Percentiles rank a stretch among this genome's conserved stretches.
These are phyloP conservation scores for Danio aesculapii DNA, from an alignment of 2,797 vertebrate genomes.

Conservation along the genomic window DNA sequence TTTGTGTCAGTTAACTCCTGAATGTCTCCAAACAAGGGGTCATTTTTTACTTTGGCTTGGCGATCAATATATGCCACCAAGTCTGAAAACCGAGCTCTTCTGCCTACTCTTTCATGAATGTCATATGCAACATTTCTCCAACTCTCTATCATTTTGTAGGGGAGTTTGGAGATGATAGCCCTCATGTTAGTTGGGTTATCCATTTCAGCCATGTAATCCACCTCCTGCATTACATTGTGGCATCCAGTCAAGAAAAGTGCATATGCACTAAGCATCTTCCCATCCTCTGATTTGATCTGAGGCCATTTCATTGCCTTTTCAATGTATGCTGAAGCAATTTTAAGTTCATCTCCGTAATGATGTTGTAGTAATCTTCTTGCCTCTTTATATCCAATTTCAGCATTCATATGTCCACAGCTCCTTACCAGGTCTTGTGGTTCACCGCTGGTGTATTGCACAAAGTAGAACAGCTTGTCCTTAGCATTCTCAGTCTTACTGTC, in stretches of 20 bases:
- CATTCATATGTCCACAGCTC: neutral
- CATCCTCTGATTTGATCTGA: neutral
- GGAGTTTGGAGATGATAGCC: no score
- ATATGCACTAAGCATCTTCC: neutral
- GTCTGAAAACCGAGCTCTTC: neutral
- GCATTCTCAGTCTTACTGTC: neutral
- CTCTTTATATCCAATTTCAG: no score
- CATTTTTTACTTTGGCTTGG: conserved; percentile 3
- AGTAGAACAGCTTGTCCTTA: conserved; percentile 5
- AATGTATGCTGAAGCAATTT: neutral
- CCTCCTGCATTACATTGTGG: no score
- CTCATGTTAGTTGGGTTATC: no score
- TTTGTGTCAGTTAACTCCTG: no score
- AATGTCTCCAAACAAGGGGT: no score
- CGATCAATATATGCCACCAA: neutral
- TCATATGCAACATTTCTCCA: conserved; percentile 7
- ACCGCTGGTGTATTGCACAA: neutral
- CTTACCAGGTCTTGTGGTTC: neutral
- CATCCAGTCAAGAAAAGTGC: no score
- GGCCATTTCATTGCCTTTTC: neutral
- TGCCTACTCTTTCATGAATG: neutral
- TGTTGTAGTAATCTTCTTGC: no score
- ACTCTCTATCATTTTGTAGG: no score
- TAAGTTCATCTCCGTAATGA: no score
- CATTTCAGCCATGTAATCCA: no score